Evolutionary conservation across 2,113 vertebrate genomes (phyloP), one percentile per base, ranked within the genome.

Genomic region (Bos javanicus): DNA sequence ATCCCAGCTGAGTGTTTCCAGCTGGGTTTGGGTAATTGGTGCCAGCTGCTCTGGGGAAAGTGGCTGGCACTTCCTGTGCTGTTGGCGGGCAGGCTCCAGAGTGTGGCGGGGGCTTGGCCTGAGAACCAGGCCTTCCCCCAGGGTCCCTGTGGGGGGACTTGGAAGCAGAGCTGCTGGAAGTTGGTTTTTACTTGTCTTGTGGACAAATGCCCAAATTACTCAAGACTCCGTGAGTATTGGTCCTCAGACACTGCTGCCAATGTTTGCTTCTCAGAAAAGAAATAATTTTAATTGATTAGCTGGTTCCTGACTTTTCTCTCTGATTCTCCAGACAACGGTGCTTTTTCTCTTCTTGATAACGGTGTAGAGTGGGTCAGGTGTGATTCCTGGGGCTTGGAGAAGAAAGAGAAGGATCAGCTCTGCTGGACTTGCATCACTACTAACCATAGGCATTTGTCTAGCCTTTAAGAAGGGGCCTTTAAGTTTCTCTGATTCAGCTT

Each of bases 21-120:
- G 95, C 96, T 97, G 97, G 92, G 48, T 81, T 43, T 96, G 96
- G 84, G 85, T 97, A 86, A 96, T 96, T 80, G 88, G 81, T 94
- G 94, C 94, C 97, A 97, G 96, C 93, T 97, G 93, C 94, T 97
- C 81, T 78, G 87, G 95, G 81, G 85, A 94, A 56, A 36, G 54
- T 74, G 46, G 56, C 92, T 97, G 97, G 95, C 85, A 93, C 82
- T 94, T 97, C 90, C 96, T 90, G 90, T 95, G 89, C 59, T 86
- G 39, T 91, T 97, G 94, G 94, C 85, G 57, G 76, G 89, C 52
- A 23, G 94, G 80, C 94, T 85, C 54, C 46, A 46, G 56, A 91
- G 80, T 95, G 43, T 67, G 94, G 52, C 2, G 1, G 84, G 87
- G 94, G 60, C 7, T 96, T 97, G 95, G 96, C 80, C 50, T 54